Base-by-base conservation (phyloP, 2,888 invertebrate species). In the Clostera curtula region DNA sequence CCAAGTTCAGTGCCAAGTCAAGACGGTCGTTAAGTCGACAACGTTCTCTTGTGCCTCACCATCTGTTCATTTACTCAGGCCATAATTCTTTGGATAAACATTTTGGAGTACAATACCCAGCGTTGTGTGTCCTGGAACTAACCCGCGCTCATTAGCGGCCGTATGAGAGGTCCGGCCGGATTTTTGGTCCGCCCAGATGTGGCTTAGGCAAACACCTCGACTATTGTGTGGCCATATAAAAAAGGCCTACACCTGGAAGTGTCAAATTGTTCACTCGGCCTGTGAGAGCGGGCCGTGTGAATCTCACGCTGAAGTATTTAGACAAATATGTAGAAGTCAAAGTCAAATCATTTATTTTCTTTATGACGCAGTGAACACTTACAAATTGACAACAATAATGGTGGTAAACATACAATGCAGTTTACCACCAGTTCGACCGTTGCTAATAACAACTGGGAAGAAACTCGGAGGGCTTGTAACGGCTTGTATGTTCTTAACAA, bases 191-290 rank as follows among this genome's bases (percentile, higher is more conserved):
- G 71, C 65, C 80, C 83, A 83, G 82, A 82, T 83, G 83, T 75
- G 72, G 70, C 66, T 62, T 70, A 67, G 63, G 70, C 58, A 82
- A 77, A 74, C 66, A 72, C 50, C 65, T 56, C 62, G 50, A 46
- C 67, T 58, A 69, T 79, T 75, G 77, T 76, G 59, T 58, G 64
- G 43, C 44, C 36, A 47, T 42, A 65, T 70, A 80, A 83, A 83
- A 83, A 83, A 76, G n/a, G 65, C 50, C 69, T 67, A 80, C 82
- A 83, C 82, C 83, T 83, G 82, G 80, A 82, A 67, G 82, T 83
- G 82, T 82, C 80, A 82, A 80, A 82, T 72, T 77, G 79, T 82
- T 82, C 82, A 76, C 77, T 70, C 66, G 54, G 61, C 39, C 67
- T 66, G 69, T 66, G 73, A 62, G 71, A 66, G 63, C 62, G 66